Base-by-base conservation (phyloP, 1,140 invertebrate species). In the Brachionus manjavacas region DNA sequence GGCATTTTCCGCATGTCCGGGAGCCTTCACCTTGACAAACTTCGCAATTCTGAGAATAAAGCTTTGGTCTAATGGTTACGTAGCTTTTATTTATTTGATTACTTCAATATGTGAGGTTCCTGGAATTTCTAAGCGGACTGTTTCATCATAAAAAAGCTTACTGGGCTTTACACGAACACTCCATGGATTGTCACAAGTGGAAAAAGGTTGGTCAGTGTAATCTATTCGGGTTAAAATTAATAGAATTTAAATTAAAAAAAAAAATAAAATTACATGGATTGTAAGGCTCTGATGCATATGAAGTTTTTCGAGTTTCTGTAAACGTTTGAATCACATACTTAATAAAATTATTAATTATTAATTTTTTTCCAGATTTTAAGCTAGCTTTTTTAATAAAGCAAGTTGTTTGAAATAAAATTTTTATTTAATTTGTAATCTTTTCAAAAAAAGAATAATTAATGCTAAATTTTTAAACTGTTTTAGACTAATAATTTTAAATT, bases 261-360 rank as follows among this genome's bases (percentile, higher is more conserved):
- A 68, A 39, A 39, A 9, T 16, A 16, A 1, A 7, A 39, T 4
- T n/a, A 72, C 68, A 72, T 72, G 68, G 68, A 72, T 72, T 72
- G 39, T 39, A 72, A 39, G 68, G 68, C 16, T 72, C 31, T 1
- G 31, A 72, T 6, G 68, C 39, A 72, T 39, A 72, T 3, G 68
- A 72, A 11, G 68, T 41, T 72, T 72, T 72, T 12, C 68, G 68
- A 1, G 68, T 39, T 72, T 72, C 68, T n/a, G 68, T 72, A 72
- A 72, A 72, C 9, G 68, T 72, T 41, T 72, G 68, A 39, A 72
- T 28, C 12, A 72, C 68, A 72, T 72, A 72, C 68, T 72, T 72
- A 0, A 72, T 35, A 70, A 70, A 0, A 0, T 14, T 52, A 16
- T 52, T 35, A 35, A 35, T 6, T 35, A 7, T 6, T 35, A 7